Evolutionary conservation across 2,888 invertebrate species (phyloP), one percentile per base, ranked within the genome.

Genomic region (Falcaria lacertinaria): DNA sequence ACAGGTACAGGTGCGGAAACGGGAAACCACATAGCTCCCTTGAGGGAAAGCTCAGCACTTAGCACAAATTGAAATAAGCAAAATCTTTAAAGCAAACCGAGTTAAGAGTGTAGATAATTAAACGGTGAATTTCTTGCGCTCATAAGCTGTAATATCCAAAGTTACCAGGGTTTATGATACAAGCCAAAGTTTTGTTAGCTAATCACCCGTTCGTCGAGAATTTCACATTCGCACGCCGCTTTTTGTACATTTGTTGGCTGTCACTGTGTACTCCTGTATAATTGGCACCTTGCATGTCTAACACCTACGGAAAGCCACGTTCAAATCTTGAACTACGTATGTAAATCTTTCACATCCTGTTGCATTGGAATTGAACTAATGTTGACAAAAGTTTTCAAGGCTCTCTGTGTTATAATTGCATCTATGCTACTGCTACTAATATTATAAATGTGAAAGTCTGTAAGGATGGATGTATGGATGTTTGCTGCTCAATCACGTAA

Each of bases 141-240:
- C 62, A 57, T 73, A 73, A 75, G 70, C 62, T 69, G 69, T 76
- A 76, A 74, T 76, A 80, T 75, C 74, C 65, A 70, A 79, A 81
- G 74, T 80, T 79, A 58, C 60, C 45, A 35, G 53, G 64, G 67
- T 68, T 69, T 64, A 69, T 67, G 70, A 66, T 73, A 69, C 64
- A 69, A 60, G 65, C 59, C 45, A 50, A 78, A 80, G 68, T 81
- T 79, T 74, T 68, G 64, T 64, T 59, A 64, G 67, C 73, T 82
- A 80, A 81, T 80, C 79, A 78, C 68, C 57, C 59, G 60, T 62
- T 22, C 25, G 43, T 42, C 32, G 38, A 34, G 35, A 42, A 25
- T 38, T 33, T 36, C 43, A 47, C 47, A 44, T 51, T 49, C 54
- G 52, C 41, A 46, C 49, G 45, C 25, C 22, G 37, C 25, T 22